Evolutionary conservation across 2,888 invertebrate species (phyloP).

Genomic region (Lordiphosa fenestrarum): DNA sequence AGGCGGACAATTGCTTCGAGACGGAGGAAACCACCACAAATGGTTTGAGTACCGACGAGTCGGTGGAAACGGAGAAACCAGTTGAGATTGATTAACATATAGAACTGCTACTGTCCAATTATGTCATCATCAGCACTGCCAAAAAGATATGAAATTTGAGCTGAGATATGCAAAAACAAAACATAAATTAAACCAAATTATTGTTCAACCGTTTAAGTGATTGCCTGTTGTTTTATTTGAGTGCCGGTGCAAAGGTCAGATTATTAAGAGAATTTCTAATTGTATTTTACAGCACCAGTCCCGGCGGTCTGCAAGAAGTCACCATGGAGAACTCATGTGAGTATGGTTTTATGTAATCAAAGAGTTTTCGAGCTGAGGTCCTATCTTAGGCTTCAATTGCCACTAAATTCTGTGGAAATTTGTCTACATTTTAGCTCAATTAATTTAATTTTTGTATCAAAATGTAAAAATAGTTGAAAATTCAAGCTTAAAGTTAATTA

Average conservation of each 20-base stretch:
- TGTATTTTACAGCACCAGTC: conserved; percentile 85
- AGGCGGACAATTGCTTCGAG: conserved; percentile 58
- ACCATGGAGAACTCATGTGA: conserved; percentile 82
- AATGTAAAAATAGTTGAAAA: no score
- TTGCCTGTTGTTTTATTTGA: conserved; percentile 20
- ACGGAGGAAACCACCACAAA: background rate
- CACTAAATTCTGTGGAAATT: no score
- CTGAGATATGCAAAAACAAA: conserved; percentile 24
- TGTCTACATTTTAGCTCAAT: no score
- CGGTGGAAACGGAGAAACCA: no score
- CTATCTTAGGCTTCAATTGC: no score
- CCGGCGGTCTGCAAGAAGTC: conserved; percentile 86
- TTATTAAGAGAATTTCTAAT: conserved; percentile 14
- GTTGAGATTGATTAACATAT: no score
- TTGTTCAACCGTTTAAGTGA: conserved; percentile 17
- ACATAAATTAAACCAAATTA: conserved; percentile 20
- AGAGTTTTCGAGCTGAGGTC: no score
- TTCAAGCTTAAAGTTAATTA: no score
- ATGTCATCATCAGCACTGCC: conserved; percentile 51
- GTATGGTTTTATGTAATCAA: conserved; percentile 47
- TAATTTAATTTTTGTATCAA: no score
- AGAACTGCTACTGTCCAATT: conserved; percentile 9
- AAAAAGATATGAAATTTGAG: conserved; percentile 20
- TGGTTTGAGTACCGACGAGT: background rate
- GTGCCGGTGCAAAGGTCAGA: conserved; percentile 20